These are phyloP conservation scores for Upupa epops DNA, from an alignment of 2,113 vertebrate species.

Conservation along the genomic window DNA sequence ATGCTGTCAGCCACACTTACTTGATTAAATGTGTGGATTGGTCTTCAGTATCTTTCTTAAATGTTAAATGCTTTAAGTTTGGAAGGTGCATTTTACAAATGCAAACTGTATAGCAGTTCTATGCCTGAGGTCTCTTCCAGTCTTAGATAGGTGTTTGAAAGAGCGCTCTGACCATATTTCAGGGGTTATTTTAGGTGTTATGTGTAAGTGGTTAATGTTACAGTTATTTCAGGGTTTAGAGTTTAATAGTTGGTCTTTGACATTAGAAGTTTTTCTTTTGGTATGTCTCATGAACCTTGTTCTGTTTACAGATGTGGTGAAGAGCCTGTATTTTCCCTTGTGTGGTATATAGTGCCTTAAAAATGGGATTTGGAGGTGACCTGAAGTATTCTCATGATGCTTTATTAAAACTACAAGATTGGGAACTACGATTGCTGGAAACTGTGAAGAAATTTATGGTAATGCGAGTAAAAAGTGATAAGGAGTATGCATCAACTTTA, in stretches of 20 bases:
- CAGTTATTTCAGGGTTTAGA: neutral
- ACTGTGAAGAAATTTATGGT: slow-evolving; percentile 97
- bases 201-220: neutral
- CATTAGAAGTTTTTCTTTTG: neutral
- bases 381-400: slow-evolving; percentile 94
- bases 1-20: neutral
- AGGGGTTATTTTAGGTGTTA: neutral
- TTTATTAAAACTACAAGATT: slow-evolving; percentile 95
- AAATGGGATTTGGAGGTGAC: slow-evolving; percentile 97
- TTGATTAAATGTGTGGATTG: neutral
- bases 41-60: neutral
- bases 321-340: slow-evolving; percentile 45
- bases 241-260: neutral
- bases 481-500: slow-evolving; percentile 92
- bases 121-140: neutral
- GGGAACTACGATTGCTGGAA: slow-evolving; percentile 94
- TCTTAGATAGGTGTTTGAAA: neutral
- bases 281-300: neutral
- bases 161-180: neutral
- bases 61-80: neutral
- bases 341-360: slow-evolving; percentile 76
- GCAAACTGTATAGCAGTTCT: neutral
- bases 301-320: slow-evolving; percentile 75
- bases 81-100: fast-evolving
- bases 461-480: slow-evolving; percentile 94